Base-by-base conservation (phyloP, 2,888 invertebrate genomes). In the Chironomus riparius region DNA sequence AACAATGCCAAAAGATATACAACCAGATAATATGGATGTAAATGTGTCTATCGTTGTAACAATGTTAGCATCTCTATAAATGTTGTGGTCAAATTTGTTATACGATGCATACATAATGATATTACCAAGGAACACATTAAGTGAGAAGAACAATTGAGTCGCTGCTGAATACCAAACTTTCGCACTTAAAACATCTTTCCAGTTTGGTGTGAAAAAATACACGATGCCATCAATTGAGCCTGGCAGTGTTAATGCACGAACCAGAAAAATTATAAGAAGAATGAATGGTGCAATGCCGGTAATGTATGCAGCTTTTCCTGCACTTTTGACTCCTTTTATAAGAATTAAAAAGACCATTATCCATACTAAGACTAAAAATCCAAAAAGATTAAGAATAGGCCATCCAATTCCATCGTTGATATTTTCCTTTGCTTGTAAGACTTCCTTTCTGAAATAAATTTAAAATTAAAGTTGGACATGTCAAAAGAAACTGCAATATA, bases 271-370 rank as follows among this genome's bases (percentile, higher is more conserved):
- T 75, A 88, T 82, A 82, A 92, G 86, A 65, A 92, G 87, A 4
- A 88, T 83, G 80, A 90, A 90, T 0, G 91, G 91, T 79, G 91
- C 91, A 4, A 92, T 82, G 0, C 92, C 92, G 6, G 92, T 87
- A 80, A 93, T 38, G 80, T 92, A 93, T 0, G 92, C 89, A 0
- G 87, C 88, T 81, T 90, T 90, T 68, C 90, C 90, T 0, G 89
- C 87, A 78, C 88, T 88, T 79, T 86, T 86, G 0, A 90, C 88
- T 1, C 90, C 90, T 79, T 84, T 85, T 22, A 85, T 81, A 2
- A 87, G 83, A 47, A 87, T 84, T 3, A 85, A 79, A 77, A 86
- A 87, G 1, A 87, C 85, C 1, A 85, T 78, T 7, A 84, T 78
- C 88, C 88, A 88, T 1, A 87, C 85, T 18, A 83, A 80, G 3